phyloP scores from a whole-genome alignment of 1,140 invertebrate species.

The Rhyacophila brunnea region DNA sequence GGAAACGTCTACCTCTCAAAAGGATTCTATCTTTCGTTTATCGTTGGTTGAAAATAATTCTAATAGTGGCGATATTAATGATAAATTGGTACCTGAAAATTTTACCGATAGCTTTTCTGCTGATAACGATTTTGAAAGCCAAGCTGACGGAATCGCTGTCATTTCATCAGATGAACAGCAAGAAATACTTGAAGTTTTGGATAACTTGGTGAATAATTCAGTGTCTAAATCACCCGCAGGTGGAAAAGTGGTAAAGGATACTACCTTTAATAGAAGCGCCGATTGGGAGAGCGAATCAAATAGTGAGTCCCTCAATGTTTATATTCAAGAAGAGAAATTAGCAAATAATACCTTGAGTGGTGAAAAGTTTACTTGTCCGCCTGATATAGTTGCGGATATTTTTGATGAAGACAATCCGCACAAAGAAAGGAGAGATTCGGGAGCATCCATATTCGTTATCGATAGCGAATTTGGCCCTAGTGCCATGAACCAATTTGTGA shows the following conservation, averaged over 20 bases:
- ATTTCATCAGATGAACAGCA: neutral
- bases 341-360: too few species aligned
- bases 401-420: neutral
- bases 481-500: too few species aligned
- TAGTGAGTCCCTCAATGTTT: too few species aligned
- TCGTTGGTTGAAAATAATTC: neutral
- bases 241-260: too few species aligned
- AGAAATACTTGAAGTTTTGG: neutral
- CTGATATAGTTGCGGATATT: neutral
- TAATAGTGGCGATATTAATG: neutral
- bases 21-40: too few species aligned
- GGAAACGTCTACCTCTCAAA: too few species aligned
- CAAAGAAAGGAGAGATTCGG: constrained; percentile 15
- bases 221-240: too few species aligned
- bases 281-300: too few species aligned
- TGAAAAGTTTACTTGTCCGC: neutral
- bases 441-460: constrained; percentile 17
- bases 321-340: too few species aligned
- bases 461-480: neutral
- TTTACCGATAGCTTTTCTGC: neutral
- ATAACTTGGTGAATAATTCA: neutral
- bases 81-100: neutral
- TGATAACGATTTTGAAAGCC: neutral
- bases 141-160: neutral
- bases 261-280: too few species aligned